A percentile compares a stretch with the other conserved stretches of the same genome.
Evolutionary conservation across 2,888 invertebrate genomes (phyloP).

Genomic region (Nudaria mundana): DNA sequence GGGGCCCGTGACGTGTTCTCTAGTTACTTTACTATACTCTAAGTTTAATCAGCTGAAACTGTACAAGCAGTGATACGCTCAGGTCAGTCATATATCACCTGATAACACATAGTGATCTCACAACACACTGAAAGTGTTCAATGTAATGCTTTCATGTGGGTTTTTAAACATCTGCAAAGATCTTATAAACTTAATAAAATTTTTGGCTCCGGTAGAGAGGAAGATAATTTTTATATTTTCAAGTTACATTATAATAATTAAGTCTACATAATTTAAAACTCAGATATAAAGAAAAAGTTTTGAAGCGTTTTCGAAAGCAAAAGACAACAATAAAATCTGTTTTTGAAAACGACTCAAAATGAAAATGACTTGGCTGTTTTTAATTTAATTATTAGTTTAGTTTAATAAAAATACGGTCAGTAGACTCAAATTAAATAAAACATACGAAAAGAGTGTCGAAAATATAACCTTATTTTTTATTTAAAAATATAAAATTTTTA

Average conservation of each 20-base stretch:
- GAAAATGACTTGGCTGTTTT: conserved; percentile 4
- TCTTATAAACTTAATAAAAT: background rate
- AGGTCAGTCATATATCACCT: conserved; percentile 27
- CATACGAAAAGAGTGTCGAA: too few species aligned
- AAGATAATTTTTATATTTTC: background rate
- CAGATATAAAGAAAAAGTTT: background rate
- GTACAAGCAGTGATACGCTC: conserved; percentile 24
- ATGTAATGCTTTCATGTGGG: conserved; percentile 68
- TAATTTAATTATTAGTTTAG: too few species aligned
- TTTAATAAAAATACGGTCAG: too few species aligned
- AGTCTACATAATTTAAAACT: background rate
- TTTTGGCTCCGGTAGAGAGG: background rate
- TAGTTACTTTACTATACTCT: too few species aligned
- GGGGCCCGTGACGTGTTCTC: too few species aligned
- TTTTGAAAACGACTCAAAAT: background rate
- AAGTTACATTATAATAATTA: background rate
- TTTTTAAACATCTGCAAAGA: conserved; percentile 55
- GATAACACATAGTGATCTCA: conserved; percentile 7
- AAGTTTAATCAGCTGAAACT: too few species aligned
- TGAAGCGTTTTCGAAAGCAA: background rate
- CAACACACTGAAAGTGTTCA: conserved; percentile 3
- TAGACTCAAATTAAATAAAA: too few species aligned
- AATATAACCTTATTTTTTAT: too few species aligned
- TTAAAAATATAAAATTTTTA: too few species aligned
- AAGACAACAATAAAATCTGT: background rate